Percentiles rank a stretch among this genome's conserved stretches.
These are phyloP conservation scores for Porites australiensis DNA, from an alignment of 64 coral and sea anemone genomes.

Conservation along the genomic window DNA sequence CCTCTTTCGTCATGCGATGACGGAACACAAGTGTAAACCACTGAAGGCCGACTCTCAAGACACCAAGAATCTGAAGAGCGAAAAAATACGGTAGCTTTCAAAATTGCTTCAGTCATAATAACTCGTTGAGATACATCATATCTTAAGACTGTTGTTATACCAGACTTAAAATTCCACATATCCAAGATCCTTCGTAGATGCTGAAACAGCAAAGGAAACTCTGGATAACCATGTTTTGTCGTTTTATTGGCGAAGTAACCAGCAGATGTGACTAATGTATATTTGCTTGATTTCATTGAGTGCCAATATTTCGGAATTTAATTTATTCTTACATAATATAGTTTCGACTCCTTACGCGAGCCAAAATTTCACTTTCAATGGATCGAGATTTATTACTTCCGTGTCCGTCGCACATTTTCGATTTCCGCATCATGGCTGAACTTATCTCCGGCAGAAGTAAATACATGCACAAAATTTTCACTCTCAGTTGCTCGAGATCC, in stretches of 20 bases:
- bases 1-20: constrained; percentile 30
- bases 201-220: constrained; percentile 71
- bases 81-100: not conserved
- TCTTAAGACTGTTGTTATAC: constrained; percentile 7
- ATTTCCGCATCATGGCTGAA: too few species aligned
- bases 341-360: not conserved
- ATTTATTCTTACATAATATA: constrained; percentile 28
- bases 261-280: not conserved
- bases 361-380: constrained; percentile 20
- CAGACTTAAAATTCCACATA: constrained; percentile 53
- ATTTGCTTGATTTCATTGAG: not conserved
- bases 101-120: not conserved
- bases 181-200: constrained; percentile 46
- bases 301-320: not conserved
- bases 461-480: too few species aligned
- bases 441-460: too few species aligned
- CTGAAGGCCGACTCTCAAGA: constrained; percentile 43
- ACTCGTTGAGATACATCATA: not conserved
- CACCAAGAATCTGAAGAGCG: constrained; percentile 44
- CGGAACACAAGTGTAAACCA: constrained; percentile 60
- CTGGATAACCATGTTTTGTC: constrained; percentile 22
- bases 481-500: too few species aligned
- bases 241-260: not conserved
- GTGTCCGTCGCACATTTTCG: too few species aligned
- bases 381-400: too few species aligned